Evolutionary conservation across 2,113 vertebrate species (phyloP).

Genomic region (Ondatra zibethicus): DNA sequence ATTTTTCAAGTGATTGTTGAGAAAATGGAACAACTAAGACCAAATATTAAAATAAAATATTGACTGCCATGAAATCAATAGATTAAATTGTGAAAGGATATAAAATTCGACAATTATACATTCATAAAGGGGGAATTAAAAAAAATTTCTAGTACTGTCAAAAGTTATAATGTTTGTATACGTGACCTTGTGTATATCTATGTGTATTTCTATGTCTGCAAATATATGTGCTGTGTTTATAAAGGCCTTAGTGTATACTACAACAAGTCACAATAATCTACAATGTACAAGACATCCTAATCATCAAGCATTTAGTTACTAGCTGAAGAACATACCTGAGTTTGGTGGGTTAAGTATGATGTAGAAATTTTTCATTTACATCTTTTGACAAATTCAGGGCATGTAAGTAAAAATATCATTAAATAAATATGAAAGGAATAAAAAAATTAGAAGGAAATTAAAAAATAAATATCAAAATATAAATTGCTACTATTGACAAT

Average conservation of each 20-base stretch:
- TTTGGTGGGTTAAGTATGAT: background rate
- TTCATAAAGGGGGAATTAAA: background rate
- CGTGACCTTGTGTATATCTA: background rate
- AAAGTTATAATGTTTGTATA: background rate
- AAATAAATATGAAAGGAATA: background rate
- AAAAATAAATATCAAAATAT: background rate
- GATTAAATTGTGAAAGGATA: background rate
- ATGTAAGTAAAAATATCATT: background rate
- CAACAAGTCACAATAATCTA: background rate
- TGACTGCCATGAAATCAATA: background rate
- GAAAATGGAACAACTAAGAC: background rate
- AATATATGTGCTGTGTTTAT: background rate
- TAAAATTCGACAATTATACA: background rate
- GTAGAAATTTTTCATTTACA: background rate
- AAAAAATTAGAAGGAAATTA: background rate
- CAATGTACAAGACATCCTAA: background rate
- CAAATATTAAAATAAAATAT: background rate
- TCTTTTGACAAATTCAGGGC: background rate
- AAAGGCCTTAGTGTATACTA: background rate
- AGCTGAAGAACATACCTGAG: background rate
- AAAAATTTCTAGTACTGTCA: background rate
- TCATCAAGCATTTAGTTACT: background rate
- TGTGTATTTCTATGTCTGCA: background rate
- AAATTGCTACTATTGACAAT: background rate
- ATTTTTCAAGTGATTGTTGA: background rate